phyloP scores from a whole-genome alignment of 1,140 invertebrate genomes.

The Bombus polaris region DNA sequence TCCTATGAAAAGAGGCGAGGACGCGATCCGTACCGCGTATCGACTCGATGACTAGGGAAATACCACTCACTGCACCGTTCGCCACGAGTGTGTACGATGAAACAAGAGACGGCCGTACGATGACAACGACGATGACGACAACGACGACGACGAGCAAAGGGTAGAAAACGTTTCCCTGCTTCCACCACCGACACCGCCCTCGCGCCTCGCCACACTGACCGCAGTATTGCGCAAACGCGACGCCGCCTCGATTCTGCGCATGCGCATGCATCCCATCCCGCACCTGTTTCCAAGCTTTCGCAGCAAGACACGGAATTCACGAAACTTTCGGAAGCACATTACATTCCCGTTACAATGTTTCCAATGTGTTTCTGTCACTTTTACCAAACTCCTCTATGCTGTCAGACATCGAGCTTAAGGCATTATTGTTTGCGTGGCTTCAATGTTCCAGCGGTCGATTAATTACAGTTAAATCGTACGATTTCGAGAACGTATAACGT shows the following conservation, averaged over 20 bases:
- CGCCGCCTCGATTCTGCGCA: slow-evolving; percentile 58
- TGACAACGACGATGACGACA: slow-evolving; percentile 25
- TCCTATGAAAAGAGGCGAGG: not conserved
- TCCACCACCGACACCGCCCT: slow-evolving; percentile 75
- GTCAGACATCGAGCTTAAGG: not conserved
- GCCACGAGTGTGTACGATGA: slow-evolving; percentile 36
- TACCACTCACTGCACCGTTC: slow-evolving; percentile 36
- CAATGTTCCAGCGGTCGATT: not conserved
- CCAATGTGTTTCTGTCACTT: slow-evolving; percentile 33
- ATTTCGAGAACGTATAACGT: not conserved
- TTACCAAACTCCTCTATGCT: not conserved
- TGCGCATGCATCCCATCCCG: slow-evolving; percentile 24
- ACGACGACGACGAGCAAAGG: slow-evolving; percentile 44
- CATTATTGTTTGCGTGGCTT: not conserved
- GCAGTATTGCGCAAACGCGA: slow-evolving; percentile 66
- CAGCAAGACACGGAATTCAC: slow-evolving; percentile 53
- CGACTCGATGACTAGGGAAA: slow-evolving; percentile 15
- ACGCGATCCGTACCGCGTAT: not conserved
- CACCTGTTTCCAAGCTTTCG: slow-evolving; percentile 28
- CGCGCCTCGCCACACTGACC: slow-evolving; percentile 59
- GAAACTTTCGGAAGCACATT: slow-evolving; percentile 43
- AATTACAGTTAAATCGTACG: slow-evolving; percentile 1
- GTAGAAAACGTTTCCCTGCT: slow-evolving; percentile 58
- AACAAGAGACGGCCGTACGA: slow-evolving; percentile 40
- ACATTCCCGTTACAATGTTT: slow-evolving; percentile 18